A percentile compares a stretch with the other conserved stretches of the same genome.
phyloP scores from a whole-genome alignment of 2,113 vertebrate genomes.

The Hypocryptadius cinnamomeus region DNA sequence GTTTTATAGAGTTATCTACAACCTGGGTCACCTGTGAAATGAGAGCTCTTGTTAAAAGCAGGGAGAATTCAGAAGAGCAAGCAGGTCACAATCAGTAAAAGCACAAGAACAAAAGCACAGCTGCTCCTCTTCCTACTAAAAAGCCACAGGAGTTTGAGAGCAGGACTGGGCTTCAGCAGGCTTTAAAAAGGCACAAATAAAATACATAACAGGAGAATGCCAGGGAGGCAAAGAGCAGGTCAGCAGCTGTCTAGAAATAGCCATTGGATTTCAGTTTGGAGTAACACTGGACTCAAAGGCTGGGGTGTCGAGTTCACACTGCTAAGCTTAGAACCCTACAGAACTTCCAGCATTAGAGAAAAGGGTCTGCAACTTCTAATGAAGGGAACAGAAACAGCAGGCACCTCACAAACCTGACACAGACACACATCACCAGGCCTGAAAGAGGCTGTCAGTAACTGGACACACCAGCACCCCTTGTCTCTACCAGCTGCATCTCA shows the following conservation, averaged over 20 bases:
- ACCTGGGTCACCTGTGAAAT: background rate
- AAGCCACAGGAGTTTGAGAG: background rate
- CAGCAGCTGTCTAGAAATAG: constrained; percentile 22
- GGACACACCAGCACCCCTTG: background rate
- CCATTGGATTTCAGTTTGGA: background rate
- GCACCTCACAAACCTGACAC: background rate
- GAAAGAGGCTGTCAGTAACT: background rate
- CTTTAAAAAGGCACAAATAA: background rate
- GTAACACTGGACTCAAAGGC: background rate
- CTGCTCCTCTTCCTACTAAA: background rate
- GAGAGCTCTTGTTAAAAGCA: background rate
- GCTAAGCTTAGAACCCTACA: background rate
- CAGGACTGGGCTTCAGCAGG: background rate
- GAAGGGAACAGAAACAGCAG: background rate
- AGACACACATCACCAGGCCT: background rate
- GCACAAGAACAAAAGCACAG: background rate
- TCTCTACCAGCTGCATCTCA: background rate
- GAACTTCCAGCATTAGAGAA: background rate
- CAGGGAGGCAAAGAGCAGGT: background rate
- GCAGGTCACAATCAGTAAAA: background rate
- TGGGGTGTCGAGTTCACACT: background rate
- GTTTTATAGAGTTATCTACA: background rate
- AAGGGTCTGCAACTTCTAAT: background rate
- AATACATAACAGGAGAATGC: background rate
- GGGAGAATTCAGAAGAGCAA: background rate